Base-by-base conservation (phyloP, 2,888 invertebrate species). In the Tinea pellionella region DNA sequence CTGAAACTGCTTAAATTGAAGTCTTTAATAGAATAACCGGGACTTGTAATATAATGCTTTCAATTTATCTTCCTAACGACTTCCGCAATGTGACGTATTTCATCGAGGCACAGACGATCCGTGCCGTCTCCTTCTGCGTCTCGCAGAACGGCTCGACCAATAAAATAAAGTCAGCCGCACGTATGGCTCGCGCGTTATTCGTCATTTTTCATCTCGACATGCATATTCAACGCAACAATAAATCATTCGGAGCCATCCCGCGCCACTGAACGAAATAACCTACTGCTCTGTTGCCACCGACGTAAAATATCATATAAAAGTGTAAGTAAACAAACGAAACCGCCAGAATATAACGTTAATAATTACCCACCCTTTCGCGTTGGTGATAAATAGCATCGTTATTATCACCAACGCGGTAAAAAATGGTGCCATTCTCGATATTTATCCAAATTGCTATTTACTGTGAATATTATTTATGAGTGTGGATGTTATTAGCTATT, bases 121-220 rank as follows among this genome's bases (percentile, higher is more conserved):
- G 65, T 62, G 43, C n/a, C 16, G 57, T 32, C 19, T 19, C 59
- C 62, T 57, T 56, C 58, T 30, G 56, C 47, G 30, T 59, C 51
- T 56, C 63, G 59, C 68, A 72, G 72, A 73, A 72, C 70, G 9
- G 47, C 8, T 9, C 16, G 62, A 58, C 59, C 57, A 60, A 58
- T 59, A 53, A 43, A 42, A 32, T 55, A 8, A 55, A 70, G 70
- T 67, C 72, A 64, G 70, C 68, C 72, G 72, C 74, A 72, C 70
- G 69, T 70, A 72, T 74, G 72, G 74, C 70, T 75, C 74, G 71
- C 73, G 71, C 72, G 74, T 75, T 77, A 72, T 73, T 77, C 78
- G 74, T 82, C 80, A 84, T 85, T 85, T 85, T 85, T 87, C 86
- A 86, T 85, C 77, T 72, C 76, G 80, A 81, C 84, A 84, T 85